These are phyloP conservation scores for Cancer borealis DNA, from an alignment of 2,888 invertebrate species.

Conservation along the genomic window DNA sequence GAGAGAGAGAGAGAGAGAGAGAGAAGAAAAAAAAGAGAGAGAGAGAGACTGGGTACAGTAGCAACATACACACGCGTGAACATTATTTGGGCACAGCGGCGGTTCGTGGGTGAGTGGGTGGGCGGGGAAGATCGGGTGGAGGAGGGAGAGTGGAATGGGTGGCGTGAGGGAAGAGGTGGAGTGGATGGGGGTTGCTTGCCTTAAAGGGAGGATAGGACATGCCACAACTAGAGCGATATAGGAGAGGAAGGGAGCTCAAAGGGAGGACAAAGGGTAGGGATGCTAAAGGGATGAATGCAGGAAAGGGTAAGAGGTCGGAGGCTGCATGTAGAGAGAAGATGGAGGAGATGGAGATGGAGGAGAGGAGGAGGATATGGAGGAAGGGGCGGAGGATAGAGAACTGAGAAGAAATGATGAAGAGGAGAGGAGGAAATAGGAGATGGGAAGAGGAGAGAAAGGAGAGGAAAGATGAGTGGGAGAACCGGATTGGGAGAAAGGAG, in stretches of 20 bases:
- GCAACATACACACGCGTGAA: not conserved
- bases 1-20: not conserved
- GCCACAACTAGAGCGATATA: not conserved
- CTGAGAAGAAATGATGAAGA: not conserved
- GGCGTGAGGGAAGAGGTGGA: not conserved
- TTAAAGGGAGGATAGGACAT: not conserved
- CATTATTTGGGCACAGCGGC: conserved; percentile 6
- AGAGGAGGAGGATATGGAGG: not conserved
- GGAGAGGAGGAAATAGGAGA: not conserved
- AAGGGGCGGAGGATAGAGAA: not conserved
- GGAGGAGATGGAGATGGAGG: not conserved
- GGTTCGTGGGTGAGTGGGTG: not conserved
- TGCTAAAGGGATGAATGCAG: not conserved
- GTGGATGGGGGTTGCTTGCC: not conserved
- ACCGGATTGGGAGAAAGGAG: not conserved
- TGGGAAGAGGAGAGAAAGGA: conserved; percentile 4
- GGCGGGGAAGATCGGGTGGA: not conserved
- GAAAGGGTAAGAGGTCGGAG: not conserved
- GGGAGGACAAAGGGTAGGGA: not conserved
- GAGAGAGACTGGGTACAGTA: not conserved
- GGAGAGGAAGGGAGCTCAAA: not conserved
- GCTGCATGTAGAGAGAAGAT: not conserved
- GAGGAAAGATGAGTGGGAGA: not conserved
- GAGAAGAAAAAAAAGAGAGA: not conserved
- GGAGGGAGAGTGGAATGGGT: not conserved